These are phyloP conservation scores for Ctenodactylus gundi DNA, from an alignment of 2,113 vertebrate genomes.

Conservation along the genomic window DNA sequence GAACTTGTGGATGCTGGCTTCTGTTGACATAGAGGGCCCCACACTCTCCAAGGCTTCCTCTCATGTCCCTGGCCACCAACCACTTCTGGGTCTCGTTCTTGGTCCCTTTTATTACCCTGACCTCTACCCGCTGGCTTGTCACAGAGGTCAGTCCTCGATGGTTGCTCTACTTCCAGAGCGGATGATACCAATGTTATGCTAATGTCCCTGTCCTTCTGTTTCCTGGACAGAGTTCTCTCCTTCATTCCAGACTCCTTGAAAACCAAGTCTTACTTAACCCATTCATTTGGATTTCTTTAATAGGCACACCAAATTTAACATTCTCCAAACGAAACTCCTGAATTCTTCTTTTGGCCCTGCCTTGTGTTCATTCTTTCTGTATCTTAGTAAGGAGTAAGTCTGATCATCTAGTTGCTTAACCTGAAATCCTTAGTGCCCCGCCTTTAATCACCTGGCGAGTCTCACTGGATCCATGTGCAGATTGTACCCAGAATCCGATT, in stretches of 20 bases:
- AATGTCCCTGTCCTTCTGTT: background rate
- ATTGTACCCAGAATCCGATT: background rate
- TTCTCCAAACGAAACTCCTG: background rate
- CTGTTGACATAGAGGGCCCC: background rate
- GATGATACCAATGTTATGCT: background rate
- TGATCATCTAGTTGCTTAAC: background rate
- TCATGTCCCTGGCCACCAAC: background rate
- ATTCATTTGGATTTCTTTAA: background rate
- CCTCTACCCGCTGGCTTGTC: background rate
- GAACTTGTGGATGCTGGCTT: background rate
- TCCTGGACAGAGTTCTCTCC: background rate
- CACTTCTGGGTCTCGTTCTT: background rate
- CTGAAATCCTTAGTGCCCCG: background rate
- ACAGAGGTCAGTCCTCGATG: background rate
- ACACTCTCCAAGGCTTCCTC: background rate
- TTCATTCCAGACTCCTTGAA: conserved; percentile 10
- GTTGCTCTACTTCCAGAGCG: background rate
- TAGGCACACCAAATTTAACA: background rate
- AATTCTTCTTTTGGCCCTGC: background rate
- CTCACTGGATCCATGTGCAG: background rate
- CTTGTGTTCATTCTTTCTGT: background rate
- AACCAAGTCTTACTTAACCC: background rate
- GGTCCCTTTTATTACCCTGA: background rate
- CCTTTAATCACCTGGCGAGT: background rate
- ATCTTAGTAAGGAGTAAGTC: background rate